Conservation (phyloP, 2,113 vertebrate species). For the Colossoma macropomum region DNA sequence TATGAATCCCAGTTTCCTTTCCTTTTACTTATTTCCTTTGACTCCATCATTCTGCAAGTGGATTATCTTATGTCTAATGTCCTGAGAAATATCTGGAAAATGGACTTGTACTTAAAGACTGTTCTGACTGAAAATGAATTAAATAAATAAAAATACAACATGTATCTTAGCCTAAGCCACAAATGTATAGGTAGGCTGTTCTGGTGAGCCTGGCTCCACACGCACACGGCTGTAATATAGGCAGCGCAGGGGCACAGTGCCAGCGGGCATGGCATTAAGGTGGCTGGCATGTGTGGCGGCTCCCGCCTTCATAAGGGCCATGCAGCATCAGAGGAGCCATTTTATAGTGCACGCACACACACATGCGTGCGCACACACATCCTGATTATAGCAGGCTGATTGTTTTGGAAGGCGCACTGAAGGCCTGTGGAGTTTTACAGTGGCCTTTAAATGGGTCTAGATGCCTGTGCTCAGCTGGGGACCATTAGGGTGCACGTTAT, state of each 20-base stretch:
- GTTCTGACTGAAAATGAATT: too few relatives aligned
- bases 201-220: not conserved
- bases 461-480: slow-evolving; percentile 91
- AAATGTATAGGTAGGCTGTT: slow-evolving; percentile 13
- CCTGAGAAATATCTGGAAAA: too few relatives aligned
- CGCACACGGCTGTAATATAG: slow-evolving; percentile 23
- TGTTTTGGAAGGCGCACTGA: slow-evolving; percentile 59
- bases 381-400: slow-evolving; percentile 52
- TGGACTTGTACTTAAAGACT: too few relatives aligned
- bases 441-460: slow-evolving; percentile 89
- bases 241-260: not conserved
- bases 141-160: not conserved
- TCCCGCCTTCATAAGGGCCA: slow-evolving; percentile 45
- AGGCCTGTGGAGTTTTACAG: slow-evolving; percentile 77
- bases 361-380: slow-evolving; percentile 25
- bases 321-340: slow-evolving; percentile 47
- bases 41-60: too few relatives aligned
- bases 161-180: not conserved
- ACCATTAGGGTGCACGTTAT: slow-evolving; percentile 91
- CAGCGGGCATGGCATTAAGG: slow-evolving; percentile 44
- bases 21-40: too few relatives aligned
- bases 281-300: slow-evolving; percentile 55
- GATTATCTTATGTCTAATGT: too few relatives aligned
- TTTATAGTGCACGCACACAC: slow-evolving; percentile 32
- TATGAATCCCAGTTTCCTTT: too few relatives aligned